Evolutionary conservation across 2,888 invertebrate genomes (phyloP), one percentile per base, ranked within the genome.

Genomic region (Eupeodes luniger): DNA sequence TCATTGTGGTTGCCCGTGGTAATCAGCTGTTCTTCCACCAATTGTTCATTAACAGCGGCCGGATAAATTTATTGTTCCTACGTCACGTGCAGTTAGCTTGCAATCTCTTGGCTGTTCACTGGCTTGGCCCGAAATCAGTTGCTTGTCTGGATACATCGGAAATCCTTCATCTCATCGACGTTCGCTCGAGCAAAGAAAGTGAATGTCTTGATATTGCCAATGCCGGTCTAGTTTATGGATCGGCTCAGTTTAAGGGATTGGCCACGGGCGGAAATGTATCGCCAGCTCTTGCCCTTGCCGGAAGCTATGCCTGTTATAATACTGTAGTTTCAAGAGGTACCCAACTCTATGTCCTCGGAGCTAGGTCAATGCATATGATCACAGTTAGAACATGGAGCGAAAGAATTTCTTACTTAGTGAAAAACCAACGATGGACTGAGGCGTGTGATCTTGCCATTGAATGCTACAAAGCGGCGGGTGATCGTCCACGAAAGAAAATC

Each of bases 261-360:
- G 98, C 98, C 86, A 99, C 99, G 0, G 99, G 99, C 7, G 99
- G 99, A 0, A 98, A 98, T 92, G 99, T 96, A 90, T 95, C 97
- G 85, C 94, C 94, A 4, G 95, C 95, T 0, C 94, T 95, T 92
- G 94, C 95, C 57, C 92, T 94, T 75, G 95, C 95, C 0, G 95
- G 95, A 0, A 94, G 94, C 5, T 94, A 95, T 90, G 95, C 95
- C 0, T 97, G 96, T 91, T 97, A 96, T 92, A 96, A 96, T 92
- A 96, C 96, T 0, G 94, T 96, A 53, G 94, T 95, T 53, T 95
- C 95, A 40, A 95, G 95, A 90, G 95, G 95, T 61, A 95, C 95
- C 11, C 96, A 96, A 91, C 93, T 97, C 61, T 94, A 96, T 85
- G 92, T 97, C n/a, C 93, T 97, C 27, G 97, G 98, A 5, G 96